Conservation (phyloP, 2,797 vertebrate species). For the Anabas testudineus region DNA sequence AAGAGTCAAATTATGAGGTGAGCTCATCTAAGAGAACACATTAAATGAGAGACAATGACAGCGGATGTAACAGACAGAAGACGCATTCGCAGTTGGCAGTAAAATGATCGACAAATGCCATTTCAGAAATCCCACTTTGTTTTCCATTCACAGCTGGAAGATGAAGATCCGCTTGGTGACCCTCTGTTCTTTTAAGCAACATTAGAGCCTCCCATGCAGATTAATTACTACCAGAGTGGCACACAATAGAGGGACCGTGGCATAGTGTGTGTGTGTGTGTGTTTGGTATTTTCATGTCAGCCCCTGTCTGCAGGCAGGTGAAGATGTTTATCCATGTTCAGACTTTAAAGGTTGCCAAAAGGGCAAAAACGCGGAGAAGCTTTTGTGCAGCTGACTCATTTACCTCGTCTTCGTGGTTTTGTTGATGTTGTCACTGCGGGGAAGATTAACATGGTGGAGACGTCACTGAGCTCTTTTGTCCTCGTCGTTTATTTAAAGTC, state of each 20-base stretch:
- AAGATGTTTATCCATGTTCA: conserved; percentile 58
- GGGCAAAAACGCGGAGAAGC: conserved; percentile 55
- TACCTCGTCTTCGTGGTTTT: background rate
- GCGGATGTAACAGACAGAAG: background rate
- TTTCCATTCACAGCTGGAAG: background rate
- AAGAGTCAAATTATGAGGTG: background rate
- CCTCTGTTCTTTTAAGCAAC: background rate
- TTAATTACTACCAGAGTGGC: conserved; percentile 52
- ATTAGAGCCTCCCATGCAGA: conserved; percentile 2
- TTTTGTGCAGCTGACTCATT: conserved; percentile 46
- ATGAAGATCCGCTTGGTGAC: conserved; percentile 5
- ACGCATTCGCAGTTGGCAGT: background rate
- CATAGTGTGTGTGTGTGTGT: conserved; percentile 5
- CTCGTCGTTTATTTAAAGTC: conserved; percentile 68
- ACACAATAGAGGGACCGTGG: conserved; percentile 29
- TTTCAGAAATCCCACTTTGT: conserved; percentile 15
- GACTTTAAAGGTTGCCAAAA: conserved; percentile 77
- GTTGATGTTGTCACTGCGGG: conserved; percentile 3
- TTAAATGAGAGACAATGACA: background rate
- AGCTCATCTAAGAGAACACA: background rate
- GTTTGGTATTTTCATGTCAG: conserved; percentile 51
- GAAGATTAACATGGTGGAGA: conserved; percentile 50
- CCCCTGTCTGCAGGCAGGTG: conserved; percentile 28
- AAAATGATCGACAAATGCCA: background rate
- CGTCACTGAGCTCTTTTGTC: conserved; percentile 50